Evolutionary conservation across 2,888 invertebrate genomes (phyloP), one percentile per base, ranked within the genome.

Genomic region (Orgyia antiqua): DNA sequence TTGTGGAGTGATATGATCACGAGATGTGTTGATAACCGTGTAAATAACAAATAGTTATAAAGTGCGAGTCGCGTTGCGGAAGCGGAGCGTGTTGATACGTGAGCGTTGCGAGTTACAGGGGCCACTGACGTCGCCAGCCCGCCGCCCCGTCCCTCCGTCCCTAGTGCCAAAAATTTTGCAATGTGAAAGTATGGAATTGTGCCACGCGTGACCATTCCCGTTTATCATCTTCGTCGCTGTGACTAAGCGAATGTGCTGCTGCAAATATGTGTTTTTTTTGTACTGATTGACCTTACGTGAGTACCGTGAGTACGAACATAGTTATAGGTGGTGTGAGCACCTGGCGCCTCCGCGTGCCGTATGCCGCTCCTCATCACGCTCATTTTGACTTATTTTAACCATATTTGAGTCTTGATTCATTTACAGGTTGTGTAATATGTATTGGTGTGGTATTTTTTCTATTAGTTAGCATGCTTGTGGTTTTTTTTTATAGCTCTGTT

Each of bases 81-180:
- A 69, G 68, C 68, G 61, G 67, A 59, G 60, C 68, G 73, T 66
- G 63, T 68, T 73, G 70, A 73, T 74, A 74, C 74, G 51, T 54
- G 75, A 76, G 73, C 78, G 77, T 69, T 71, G 70, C 68, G 68
- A 72, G 69, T 70, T 71, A 67, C 74, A 67, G 71, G 73, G 73
- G 68, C 69, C 80, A 84, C 84, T 86, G 84, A 84, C 84, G 84
- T 83, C 74, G 84, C 58, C 67, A 68, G 67, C 66, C 62, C 71
- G 67, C 73, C 72, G 74, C 73, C 72, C 67, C 77, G 73, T 71
- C 71, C 73, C 70, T 74, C 76, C 68, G 75, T 77, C 74, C 74
- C 68, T 67, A 77, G 71, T 71, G 84, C 84, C 84, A 86, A 86
- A 84, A 76, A 79, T 84, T 86, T 86, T 83, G 84, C 83, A 86